Evolutionary conservation across 2,113 vertebrate species (phyloP).

Genomic region (Ceyx cyanopectus): DNA sequence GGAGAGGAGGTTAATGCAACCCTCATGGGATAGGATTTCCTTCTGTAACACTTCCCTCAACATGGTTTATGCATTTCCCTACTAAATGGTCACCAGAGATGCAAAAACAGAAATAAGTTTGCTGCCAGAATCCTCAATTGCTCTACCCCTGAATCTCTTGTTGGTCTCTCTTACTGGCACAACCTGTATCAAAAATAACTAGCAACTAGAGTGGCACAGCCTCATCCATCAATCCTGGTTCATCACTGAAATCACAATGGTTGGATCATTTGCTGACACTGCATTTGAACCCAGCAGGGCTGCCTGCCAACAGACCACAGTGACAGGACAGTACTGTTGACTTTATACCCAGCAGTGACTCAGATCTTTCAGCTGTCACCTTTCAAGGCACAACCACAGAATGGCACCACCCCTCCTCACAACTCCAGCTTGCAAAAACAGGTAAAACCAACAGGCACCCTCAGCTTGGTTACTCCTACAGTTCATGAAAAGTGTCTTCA

Average conservation of each 20-base stretch:
- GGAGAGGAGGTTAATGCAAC: background rate
- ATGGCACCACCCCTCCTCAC: background rate
- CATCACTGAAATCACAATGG: background rate
- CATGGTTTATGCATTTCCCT: background rate
- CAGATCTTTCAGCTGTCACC: background rate
- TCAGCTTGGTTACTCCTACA: background rate
- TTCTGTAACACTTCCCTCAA: background rate
- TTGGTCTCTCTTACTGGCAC: background rate
- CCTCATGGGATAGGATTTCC: conserved; percentile 27
- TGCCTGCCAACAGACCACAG: background rate
- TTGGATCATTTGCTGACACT: background rate
- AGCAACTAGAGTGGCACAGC: background rate
- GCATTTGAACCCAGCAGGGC: background rate
- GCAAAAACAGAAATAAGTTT: background rate
- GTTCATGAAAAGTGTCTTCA: background rate
- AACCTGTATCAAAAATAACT: background rate
- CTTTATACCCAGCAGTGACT: background rate
- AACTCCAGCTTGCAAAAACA: background rate
- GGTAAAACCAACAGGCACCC: background rate
- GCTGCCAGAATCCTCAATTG: background rate
- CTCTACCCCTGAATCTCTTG: background rate
- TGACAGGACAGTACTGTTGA: background rate
- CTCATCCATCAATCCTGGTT: background rate
- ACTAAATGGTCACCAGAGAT: conserved; percentile 12
- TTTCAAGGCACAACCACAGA: background rate